Evolutionary conservation across 2,113 vertebrate genomes (phyloP), one percentile per base, ranked within the genome.

Genomic region (Odontesthes bonariensis): DNA sequence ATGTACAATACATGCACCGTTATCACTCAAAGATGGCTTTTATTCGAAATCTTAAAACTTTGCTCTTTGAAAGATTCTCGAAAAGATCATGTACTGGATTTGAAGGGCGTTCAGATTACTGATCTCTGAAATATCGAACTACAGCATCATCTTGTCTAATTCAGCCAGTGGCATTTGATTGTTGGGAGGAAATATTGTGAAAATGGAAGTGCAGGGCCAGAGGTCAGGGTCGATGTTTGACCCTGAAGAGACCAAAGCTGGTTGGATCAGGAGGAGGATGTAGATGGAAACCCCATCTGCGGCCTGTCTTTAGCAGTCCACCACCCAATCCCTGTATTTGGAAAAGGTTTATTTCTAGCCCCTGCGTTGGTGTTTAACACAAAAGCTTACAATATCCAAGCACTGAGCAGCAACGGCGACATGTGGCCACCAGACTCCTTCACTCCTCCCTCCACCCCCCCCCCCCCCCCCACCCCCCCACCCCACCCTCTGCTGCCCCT

Each of bases 351-450:
- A 84, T 89, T 92, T 90, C 80, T 89, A 81, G 85, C 82, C 80
- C 79, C 77, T 73, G 68, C 19, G 23, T 91, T 69, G 49, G 84
- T 80, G 78, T 94, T 94, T 88, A 90, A 84, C 83, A 88, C 86
- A 68, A 92, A 91, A 89, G 74, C 78, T 73, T 71, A 75, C 84
- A 79, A 79, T 87, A 89, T 83, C 85, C 87, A 70, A 51, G 83
- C 79, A 38, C 76, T 42, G 81, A 91, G 79, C 86, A 75, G 58
- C 71, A 85, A 77, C 82, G 58, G 89, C 62, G 86, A 94, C 94
- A 94, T 95, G 92, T 95, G 94, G 93, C 89, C 88, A 91, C 92
- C 94, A 95, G 93, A 90, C 85, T 86, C 87, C 75, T 90, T 87
- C 81, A 73, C 57, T 78, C 67, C 73, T 69, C 53, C 62, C 70